Evolutionary conservation across 2,113 vertebrate species (phyloP).

Genomic region (Glaucidium brasilianum): DNA sequence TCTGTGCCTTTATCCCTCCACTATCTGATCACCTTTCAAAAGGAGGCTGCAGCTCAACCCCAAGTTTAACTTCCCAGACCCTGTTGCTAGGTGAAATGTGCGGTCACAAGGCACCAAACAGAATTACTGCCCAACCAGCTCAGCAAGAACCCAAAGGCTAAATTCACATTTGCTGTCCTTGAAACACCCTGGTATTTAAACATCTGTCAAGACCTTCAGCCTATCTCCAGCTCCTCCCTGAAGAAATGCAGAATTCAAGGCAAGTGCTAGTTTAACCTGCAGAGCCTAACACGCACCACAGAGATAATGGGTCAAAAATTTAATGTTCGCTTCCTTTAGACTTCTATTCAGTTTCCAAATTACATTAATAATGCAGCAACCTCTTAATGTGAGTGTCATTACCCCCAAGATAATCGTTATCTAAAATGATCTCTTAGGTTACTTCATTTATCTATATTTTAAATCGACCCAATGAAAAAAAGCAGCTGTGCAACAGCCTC

Average conservation of each 20-base stretch:
- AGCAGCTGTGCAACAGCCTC: neutral
- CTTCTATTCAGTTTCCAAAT: neutral
- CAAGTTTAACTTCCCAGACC: neutral
- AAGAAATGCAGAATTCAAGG: neutral
- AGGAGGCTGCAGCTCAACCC: neutral
- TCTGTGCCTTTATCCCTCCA: neutral
- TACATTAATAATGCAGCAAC: conserved; percentile 6
- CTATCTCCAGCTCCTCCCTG: neutral
- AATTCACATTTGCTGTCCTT: neutral
- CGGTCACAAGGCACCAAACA: neutral
- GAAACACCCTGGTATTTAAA: neutral
- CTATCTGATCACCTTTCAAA: neutral
- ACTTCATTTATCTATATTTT: neutral
- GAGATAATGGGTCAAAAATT: neutral
- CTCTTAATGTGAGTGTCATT: neutral
- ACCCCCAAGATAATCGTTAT: neutral
- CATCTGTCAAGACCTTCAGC: neutral
- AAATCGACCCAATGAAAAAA: neutral
- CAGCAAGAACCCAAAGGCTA: neutral
- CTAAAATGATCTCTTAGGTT: neutral
- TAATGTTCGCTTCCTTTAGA: neutral
- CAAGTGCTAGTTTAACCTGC: neutral
- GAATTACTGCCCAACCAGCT: neutral
- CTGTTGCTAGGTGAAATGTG: neutral
- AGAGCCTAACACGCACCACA: neutral